phyloP scores from a whole-genome alignment of 2,113 vertebrate species.

The Calyptomena viridis region DNA sequence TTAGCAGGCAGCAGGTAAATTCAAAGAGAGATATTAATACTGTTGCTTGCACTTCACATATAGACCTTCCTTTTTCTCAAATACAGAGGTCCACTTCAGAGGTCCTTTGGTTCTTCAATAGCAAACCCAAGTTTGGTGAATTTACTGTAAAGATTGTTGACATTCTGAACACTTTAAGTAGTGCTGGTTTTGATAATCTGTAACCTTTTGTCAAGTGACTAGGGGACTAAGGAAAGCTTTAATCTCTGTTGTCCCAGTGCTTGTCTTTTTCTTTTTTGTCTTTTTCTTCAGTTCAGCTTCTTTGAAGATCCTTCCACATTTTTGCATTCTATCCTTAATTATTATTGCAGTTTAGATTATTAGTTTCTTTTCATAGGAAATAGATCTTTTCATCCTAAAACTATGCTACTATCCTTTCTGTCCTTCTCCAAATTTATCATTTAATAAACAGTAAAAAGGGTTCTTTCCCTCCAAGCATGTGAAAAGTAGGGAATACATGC shows the following conservation, averaged over 20 bases:
- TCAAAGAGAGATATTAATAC: background rate
- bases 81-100: background rate
- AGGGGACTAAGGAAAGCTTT: background rate
- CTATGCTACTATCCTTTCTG: background rate
- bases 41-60: background rate
- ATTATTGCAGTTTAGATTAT: background rate
- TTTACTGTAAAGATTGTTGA: background rate
- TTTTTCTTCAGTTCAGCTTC: background rate
- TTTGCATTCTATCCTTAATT: background rate
- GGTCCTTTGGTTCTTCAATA: background rate
- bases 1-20: background rate
- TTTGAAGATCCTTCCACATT: background rate
- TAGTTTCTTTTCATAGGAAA: background rate
- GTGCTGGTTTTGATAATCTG: background rate
- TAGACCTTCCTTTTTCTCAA: background rate
- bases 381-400: background rate
- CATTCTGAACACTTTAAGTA: background rate
- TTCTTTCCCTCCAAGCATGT: background rate
- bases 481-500: background rate
- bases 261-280: background rate
- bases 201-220: background rate
- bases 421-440: background rate
- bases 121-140: background rate
- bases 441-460: background rate
- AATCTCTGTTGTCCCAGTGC: background rate